A percentile compares a stretch with the other conserved stretches of the same genome.
Conservation (phyloP, 2,113 vertebrate genomes). For the Rutilus rutilus region DNA sequence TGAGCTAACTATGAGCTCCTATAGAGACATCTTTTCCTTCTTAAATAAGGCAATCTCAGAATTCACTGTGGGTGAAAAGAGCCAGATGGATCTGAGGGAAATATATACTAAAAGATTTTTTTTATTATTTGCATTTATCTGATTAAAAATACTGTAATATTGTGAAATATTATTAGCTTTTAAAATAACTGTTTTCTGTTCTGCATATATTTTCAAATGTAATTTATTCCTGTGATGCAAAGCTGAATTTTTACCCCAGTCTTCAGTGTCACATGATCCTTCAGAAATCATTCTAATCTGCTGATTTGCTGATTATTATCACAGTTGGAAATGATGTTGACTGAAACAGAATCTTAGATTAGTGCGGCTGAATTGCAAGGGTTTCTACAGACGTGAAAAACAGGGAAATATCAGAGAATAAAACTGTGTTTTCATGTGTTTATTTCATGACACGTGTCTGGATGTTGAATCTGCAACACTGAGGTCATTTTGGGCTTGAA, state of each 20-base stretch:
- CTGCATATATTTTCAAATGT: too few relatives aligned
- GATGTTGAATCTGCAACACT: not conserved
- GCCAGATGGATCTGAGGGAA: not conserved
- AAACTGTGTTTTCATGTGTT: not conserved
- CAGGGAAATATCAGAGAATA: not conserved
- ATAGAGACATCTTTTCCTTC: not conserved
- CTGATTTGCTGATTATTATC: not conserved
- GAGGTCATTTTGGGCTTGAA: too few relatives aligned
- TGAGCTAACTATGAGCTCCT: not conserved
- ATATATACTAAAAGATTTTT: not conserved
- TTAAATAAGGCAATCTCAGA: not conserved
- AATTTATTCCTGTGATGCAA: not conserved
- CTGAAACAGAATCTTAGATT: not conserved
- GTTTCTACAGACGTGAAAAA: not conserved
- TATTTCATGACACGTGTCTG: not conserved
- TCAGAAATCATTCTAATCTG: not conserved
- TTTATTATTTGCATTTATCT: too few relatives aligned
- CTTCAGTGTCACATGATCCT: not conserved
- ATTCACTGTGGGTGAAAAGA: not conserved
- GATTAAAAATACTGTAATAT: too few relatives aligned
- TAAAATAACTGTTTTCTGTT: too few relatives aligned
- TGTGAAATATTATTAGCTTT: too few relatives aligned
- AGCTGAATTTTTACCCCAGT: not conserved
- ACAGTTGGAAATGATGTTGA: not conserved
- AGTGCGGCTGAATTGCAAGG: not conserved